Evolutionary conservation across 2,888 invertebrate genomes (phyloP), one percentile per base, ranked within the genome.

Genomic region (Gastracanthus pulcherrimus): DNA sequence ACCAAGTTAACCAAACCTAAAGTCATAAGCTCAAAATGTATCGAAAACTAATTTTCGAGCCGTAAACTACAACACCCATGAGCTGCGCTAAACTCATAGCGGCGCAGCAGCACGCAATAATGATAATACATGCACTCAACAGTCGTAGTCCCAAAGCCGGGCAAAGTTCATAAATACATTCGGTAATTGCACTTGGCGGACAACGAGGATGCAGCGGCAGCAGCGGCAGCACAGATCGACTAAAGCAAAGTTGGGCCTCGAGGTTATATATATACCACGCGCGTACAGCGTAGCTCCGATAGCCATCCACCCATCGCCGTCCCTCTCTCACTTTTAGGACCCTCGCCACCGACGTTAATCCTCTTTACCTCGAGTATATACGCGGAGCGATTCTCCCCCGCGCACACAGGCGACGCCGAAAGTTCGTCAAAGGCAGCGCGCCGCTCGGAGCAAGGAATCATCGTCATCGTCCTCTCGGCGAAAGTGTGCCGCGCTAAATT

Each of bases 161-260:
- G 55, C 34, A 6, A 62, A 62, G 62, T 62, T 62, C 62, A 62
- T 62, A 62, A 62, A 62, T 62, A 34, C 62, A n/a, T 31, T 62
- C 16, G 31, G 62, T 62, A 62, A 62, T 62, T 62, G 62, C 34
- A 34, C 62, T 62, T 26, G 55, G 55, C 55, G 62, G n/a, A n/a
- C n/a, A n/a, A n/a, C n/a, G n/a, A n/a, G n/a, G n/a, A n/a, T n/a
- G n/a, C n/a, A n/a, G n/a, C n/a, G n/a, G n/a, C n/a, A 31, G 34
- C n/a, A 62, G 34, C 34, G n/a, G 34, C 13, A 34, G n/a, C 31
- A 26, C 26, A 31, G 62, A 62, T 55, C 55, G 26, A 26, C 23
- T 62, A 62, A 31, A 62, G 62, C 19, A 62, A 62, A 62, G 62
- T 62, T 62, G 62, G 55, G 34, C 62, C 34, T 62, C 31, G 31